Percentiles rank a stretch among this genome's conserved stretches.
Conservation (phyloP, 2,888 invertebrate species). For the Perizoma affinitatum region DNA sequence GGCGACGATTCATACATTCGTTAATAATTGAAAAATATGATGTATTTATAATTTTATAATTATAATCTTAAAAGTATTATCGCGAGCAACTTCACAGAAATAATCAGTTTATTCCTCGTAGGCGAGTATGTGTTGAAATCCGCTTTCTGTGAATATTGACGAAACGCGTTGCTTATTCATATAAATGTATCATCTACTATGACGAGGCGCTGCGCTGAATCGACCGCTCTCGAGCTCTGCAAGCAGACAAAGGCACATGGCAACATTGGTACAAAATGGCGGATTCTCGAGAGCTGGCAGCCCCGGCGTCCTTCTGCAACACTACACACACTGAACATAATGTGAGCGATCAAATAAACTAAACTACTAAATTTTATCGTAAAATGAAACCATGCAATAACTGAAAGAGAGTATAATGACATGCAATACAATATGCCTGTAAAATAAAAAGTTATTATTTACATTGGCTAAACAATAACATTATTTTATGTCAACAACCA, state of each 20-base stretch:
- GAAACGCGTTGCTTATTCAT: conserved; percentile 53
- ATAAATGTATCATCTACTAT: conserved; percentile 64
- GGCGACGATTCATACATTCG: conserved; percentile 19
- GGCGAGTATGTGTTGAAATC: conserved; percentile 25
- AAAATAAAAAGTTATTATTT: conserved; percentile 54
- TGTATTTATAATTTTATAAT: background rate
- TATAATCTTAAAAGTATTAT: background rate
- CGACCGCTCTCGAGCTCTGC: conserved; percentile 60
- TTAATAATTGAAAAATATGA: conserved; percentile 6
- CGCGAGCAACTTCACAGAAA: background rate
- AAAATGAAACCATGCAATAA: conserved; percentile 52
- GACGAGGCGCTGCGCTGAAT: conserved; percentile 54
- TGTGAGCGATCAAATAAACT: conserved; percentile 41
- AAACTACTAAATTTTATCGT: conserved; percentile 22
- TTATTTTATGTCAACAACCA: conserved; percentile 11
- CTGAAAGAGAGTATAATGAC: conserved; percentile 58
- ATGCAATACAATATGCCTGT: conserved; percentile 50
- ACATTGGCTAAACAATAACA: conserved; percentile 41
- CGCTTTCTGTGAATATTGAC: conserved; percentile 38
- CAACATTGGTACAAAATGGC: conserved; percentile 63
- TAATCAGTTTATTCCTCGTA: conserved; percentile 20
- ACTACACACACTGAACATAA: conserved; percentile 76
- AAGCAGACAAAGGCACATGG: conserved; percentile 81
- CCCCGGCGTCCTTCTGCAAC: conserved; percentile 76
- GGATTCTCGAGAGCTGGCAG: conserved; percentile 60